Evolutionary conservation across 2,797 vertebrate species (phyloP).

Genomic region (Hippoglossus hippoglossus): DNA sequence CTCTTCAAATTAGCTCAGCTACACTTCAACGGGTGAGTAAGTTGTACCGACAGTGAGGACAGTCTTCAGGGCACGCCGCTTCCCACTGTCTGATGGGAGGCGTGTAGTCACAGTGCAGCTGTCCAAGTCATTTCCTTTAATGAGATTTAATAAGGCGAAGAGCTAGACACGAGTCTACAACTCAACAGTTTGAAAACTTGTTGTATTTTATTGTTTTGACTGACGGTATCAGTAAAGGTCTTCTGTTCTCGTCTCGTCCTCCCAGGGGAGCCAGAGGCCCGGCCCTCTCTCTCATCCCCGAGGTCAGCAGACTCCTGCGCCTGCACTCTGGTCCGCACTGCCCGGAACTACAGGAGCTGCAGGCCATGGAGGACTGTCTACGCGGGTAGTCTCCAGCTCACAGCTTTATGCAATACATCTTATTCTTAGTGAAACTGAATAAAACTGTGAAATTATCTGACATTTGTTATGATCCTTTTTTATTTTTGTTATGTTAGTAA

Average conservation of each 20-base stretch:
- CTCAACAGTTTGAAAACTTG: neutral
- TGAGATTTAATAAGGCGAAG: neutral
- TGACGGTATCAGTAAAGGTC: conserved; percentile 8
- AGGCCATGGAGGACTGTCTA: conserved; percentile 91
- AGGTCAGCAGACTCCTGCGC: conserved; percentile 86
- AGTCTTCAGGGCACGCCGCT: neutral
- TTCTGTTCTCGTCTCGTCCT: conserved; percentile 21
- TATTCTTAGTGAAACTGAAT: conserved; percentile 14
- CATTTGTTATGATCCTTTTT: neutral
- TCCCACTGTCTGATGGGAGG: neutral
- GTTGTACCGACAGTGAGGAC: neutral
- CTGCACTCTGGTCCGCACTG: conserved; percentile 86
- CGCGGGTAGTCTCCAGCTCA: conserved; percentile 44
- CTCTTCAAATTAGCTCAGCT: conserved; percentile 95
- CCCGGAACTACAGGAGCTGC: conserved; percentile 88
- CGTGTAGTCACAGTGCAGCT: neutral
- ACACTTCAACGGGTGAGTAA: conserved; percentile 93
- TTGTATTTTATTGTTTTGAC: conserved; percentile 9
- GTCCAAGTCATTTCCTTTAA: conserved; percentile 4
- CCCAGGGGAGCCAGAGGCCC: conserved; percentile 84
- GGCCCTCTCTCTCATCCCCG: conserved; percentile 85
- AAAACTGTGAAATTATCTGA: conserved; percentile 12
- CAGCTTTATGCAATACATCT: neutral
- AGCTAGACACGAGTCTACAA: neutral
- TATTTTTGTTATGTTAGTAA: neutral